Conservation (phyloP, 2,888 invertebrate species). For the Lymantria dispar region DNA sequence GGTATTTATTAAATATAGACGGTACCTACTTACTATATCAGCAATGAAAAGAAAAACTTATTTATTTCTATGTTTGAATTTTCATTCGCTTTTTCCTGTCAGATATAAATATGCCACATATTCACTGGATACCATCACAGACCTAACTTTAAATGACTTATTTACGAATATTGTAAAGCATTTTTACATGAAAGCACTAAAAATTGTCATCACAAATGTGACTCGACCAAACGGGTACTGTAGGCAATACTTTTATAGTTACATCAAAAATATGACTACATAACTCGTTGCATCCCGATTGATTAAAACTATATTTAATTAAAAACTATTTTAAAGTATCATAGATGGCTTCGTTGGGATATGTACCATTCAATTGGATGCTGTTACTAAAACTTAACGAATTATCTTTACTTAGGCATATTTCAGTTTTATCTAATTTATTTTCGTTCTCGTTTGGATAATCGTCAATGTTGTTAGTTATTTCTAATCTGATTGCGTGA, state of each 20-base stretch:
- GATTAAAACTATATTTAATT: slow-evolving; percentile 31
- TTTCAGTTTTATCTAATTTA: slow-evolving; percentile 58
- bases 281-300: slow-evolving; percentile 34
- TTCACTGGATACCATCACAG: slow-evolving; percentile 27
- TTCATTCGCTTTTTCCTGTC: too few species aligned
- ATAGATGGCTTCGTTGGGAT: slow-evolving; percentile 80
- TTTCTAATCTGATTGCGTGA: slow-evolving; percentile 77
- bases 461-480: slow-evolving; percentile 75
- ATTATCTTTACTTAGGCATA: slow-evolving; percentile 70
- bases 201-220: slow-evolving; percentile 23
- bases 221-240: slow-evolving; percentile 32
- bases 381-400: slow-evolving; percentile 77
- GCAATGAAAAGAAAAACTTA: background rate
- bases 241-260: slow-evolving; percentile 44
- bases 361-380: slow-evolving; percentile 80
- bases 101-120: slow-evolving; percentile 22
- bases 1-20: background rate
- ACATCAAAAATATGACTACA: slow-evolving; percentile 48
- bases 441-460: slow-evolving; percentile 60
- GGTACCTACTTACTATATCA: background rate
- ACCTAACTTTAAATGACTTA: slow-evolving; percentile 17
- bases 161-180: slow-evolving; percentile 22
- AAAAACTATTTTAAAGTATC: slow-evolving; percentile 73
- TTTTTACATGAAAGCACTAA: slow-evolving; percentile 29
- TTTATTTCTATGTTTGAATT: background rate